Percentiles rank a stretch among this genome's conserved stretches.
Evolutionary conservation across 2,888 invertebrate species (phyloP).

Genomic region (Macaria notata): DNA sequence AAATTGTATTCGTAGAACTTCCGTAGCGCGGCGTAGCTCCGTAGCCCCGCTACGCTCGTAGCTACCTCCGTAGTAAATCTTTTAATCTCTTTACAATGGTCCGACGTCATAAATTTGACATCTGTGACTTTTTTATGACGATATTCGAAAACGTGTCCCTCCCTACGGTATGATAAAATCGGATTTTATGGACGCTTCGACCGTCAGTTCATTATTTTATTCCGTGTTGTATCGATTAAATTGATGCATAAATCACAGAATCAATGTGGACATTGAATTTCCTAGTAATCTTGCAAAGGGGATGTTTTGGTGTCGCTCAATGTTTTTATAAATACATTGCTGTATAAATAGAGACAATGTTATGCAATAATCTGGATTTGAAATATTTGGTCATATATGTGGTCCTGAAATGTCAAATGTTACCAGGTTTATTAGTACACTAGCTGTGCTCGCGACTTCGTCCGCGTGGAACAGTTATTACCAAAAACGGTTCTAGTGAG

Average conservation of each 20-base stretch:
- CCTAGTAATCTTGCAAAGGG: conserved; percentile 7
- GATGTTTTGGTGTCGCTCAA: not conserved
- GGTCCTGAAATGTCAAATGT: too few relatives aligned
- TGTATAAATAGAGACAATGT: too few relatives aligned
- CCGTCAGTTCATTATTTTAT: conserved; percentile 77
- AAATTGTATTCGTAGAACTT: conserved; percentile 56
- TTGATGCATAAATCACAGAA: conserved; percentile 45
- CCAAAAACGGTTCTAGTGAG: too few relatives aligned
- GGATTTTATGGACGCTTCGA: conserved; percentile 72
- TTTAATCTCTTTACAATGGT: conserved; percentile 82
- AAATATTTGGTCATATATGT: too few relatives aligned
- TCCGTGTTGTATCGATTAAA: conserved; percentile 68
- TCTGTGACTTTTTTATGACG: conserved; percentile 82
- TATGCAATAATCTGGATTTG: too few relatives aligned
- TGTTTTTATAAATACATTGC: not conserved
- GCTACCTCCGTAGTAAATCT: conserved; percentile 70
- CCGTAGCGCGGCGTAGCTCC: conserved; percentile 47
- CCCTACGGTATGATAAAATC: conserved; percentile 79
- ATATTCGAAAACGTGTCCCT: conserved; percentile 78
- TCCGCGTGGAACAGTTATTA: too few relatives aligned
- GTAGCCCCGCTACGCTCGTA: conserved; percentile 40
- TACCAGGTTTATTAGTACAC: too few relatives aligned
- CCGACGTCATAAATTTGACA: conserved; percentile 80
- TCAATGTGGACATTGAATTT: conserved; percentile 25
- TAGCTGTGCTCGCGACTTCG: too few relatives aligned